Conservation (phyloP, 2,113 vertebrate species). For the Corynorhinus townsendii region DNA sequence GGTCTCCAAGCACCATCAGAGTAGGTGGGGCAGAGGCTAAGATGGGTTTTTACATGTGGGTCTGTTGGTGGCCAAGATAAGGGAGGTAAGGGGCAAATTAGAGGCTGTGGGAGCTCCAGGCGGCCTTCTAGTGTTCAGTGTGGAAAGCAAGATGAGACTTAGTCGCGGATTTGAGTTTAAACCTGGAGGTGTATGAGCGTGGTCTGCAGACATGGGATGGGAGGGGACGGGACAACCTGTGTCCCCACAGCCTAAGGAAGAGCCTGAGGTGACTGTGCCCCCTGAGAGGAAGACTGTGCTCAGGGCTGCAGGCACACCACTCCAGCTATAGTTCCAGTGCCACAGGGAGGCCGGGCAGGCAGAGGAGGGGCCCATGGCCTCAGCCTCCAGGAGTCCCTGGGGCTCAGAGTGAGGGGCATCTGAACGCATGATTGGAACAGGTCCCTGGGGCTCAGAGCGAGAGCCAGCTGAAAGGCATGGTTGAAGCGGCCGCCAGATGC, state of each 20-base stretch:
- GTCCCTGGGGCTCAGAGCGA: background rate
- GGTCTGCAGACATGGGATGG: too few relatives aligned
- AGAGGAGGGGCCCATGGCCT: background rate
- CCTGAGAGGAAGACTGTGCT: background rate
- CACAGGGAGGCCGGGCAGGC: background rate
- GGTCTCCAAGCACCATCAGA: background rate
- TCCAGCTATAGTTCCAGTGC: background rate
- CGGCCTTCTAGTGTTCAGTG: background rate
- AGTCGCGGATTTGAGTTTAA: background rate
- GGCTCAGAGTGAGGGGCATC: background rate
- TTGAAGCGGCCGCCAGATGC: background rate
- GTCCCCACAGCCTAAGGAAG: background rate
- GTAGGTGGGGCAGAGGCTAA: background rate
- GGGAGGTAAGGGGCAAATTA: background rate
- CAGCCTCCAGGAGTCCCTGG: background rate
- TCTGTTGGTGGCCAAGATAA: background rate
- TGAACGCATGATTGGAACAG: too few relatives aligned
- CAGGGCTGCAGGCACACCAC: background rate
- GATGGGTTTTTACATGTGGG: rapidly evolving
- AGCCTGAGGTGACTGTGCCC: background rate
- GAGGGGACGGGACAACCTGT: too few relatives aligned
- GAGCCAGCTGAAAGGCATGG: rapidly evolving
- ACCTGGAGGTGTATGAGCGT: too few relatives aligned
- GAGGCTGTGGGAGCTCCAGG: background rate
- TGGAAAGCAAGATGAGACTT: background rate